phyloP scores from a whole-genome alignment of 2,888 invertebrate species.

The Candidula unifasciata region DNA sequence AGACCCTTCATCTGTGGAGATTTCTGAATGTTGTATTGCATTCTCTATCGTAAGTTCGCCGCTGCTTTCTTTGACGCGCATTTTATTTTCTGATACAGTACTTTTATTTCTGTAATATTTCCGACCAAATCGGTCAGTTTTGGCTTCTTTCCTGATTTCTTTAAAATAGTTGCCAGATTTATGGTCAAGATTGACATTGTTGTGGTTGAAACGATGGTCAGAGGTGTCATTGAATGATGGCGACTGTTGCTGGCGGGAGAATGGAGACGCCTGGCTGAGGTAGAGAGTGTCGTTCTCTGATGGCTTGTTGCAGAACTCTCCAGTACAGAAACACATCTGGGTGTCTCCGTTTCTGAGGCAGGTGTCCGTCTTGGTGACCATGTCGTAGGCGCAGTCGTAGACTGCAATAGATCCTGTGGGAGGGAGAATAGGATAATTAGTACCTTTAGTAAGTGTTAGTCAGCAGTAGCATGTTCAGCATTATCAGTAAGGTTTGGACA shows the following conservation, averaged over 20 bases:
- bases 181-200: not conserved
- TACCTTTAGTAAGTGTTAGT: too few species aligned
- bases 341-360: conserved; percentile 34
- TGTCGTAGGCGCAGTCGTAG: conserved; percentile 41
- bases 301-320: conserved; percentile 36
- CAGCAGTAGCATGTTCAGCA: too few species aligned
- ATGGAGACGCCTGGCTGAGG: not conserved
- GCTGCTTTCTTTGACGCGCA: too few species aligned
- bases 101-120: not conserved
- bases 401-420: conserved; percentile 11
- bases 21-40: not conserved
- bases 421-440: too few species aligned
- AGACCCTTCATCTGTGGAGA: not conserved
- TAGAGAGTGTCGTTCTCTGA: not conserved
- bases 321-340: conserved; percentile 36
- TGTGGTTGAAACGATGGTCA: not conserved
- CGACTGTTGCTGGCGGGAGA: not conserved
- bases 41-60: not conserved
- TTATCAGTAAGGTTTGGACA: too few species aligned
- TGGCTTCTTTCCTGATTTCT: not conserved
- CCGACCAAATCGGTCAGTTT: not conserved
- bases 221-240: not conserved
- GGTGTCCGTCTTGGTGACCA: not conserved
- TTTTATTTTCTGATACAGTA: not conserved
- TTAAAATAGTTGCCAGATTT: not conserved